Evolutionary conservation across 2,797 vertebrate species (phyloP).

Genomic region (Paedocypris micromegethes): DNA sequence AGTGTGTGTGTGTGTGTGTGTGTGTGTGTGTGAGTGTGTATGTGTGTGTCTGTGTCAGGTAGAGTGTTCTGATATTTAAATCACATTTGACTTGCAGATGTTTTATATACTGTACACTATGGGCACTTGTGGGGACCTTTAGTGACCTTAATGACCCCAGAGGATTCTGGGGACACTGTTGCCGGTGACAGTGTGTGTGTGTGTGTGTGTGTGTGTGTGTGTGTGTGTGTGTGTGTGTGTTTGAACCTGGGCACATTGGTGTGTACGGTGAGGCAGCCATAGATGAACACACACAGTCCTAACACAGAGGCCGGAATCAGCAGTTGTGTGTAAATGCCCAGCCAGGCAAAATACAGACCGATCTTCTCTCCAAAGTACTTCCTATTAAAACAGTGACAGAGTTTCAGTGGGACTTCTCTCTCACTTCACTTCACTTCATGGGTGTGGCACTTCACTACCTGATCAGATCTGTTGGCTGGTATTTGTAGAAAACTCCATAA

Average conservation of each 20-base stretch:
- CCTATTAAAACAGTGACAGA: constrained; percentile 55
- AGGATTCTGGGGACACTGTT: background rate
- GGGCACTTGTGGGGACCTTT: too few relatives aligned
- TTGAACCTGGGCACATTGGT: constrained; percentile 88
- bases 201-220: background rate
- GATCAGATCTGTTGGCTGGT: constrained; percentile 93
- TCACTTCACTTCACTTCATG: too few relatives aligned
- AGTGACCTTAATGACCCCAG: too few relatives aligned
- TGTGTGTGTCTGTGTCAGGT: too few relatives aligned
- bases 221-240: constrained; percentile 1
- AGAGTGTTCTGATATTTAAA: too few relatives aligned
- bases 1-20: too few relatives aligned
- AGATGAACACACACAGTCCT: constrained; percentile 92
- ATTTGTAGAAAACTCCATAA: constrained; percentile 94
- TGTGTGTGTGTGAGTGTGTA: too few relatives aligned
- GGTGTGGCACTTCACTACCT: constrained; percentile 68
- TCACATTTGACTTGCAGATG: too few relatives aligned
- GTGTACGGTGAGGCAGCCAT: constrained; percentile 89
- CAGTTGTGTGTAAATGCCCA: constrained; percentile 94
- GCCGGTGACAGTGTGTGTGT: background rate
- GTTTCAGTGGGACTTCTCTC: too few relatives aligned
- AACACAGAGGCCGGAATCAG: constrained; percentile 92
- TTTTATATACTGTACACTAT: too few relatives aligned
- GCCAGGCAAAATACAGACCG: constrained; percentile 96
- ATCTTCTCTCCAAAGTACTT: constrained; percentile 99